These are phyloP conservation scores for Eulemur rubriventer DNA, from an alignment of 2,797 vertebrate species.

Conservation along the genomic window DNA sequence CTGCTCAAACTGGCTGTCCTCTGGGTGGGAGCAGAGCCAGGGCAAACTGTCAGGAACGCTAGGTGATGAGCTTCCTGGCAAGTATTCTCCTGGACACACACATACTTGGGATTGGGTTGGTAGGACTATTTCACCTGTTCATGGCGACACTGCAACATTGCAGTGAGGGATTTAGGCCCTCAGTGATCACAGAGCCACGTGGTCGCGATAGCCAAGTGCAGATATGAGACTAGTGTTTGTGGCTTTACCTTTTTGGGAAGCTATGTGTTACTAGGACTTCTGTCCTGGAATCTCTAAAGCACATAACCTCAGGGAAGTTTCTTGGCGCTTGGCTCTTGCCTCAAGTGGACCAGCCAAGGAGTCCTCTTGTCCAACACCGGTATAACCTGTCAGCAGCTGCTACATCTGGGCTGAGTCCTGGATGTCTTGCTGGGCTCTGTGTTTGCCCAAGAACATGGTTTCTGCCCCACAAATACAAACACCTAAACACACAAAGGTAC, in stretches of 20 bases:
- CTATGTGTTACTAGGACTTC: background rate
- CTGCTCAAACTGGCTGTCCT: background rate
- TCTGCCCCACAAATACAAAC: background rate
- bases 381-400: background rate
- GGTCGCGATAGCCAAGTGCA: background rate
- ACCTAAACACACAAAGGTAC: background rate
- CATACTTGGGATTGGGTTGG: background rate
- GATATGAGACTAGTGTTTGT: background rate
- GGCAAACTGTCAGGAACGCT: no score
- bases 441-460: background rate
- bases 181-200: background rate
- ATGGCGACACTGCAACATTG: background rate
- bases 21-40: background rate
- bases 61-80: background rate
- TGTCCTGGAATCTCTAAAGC: background rate
- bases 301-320: background rate
- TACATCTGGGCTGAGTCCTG: background rate
- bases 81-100: background rate
- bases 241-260: background rate
- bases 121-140: background rate
- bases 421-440: background rate
- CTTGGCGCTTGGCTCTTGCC: background rate
- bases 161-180: background rate
- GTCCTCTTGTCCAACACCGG: background rate
- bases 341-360: background rate